These are phyloP conservation scores for Callorhinus ursinus DNA, from an alignment of 2,113 vertebrate genomes.

Conservation along the genomic window DNA sequence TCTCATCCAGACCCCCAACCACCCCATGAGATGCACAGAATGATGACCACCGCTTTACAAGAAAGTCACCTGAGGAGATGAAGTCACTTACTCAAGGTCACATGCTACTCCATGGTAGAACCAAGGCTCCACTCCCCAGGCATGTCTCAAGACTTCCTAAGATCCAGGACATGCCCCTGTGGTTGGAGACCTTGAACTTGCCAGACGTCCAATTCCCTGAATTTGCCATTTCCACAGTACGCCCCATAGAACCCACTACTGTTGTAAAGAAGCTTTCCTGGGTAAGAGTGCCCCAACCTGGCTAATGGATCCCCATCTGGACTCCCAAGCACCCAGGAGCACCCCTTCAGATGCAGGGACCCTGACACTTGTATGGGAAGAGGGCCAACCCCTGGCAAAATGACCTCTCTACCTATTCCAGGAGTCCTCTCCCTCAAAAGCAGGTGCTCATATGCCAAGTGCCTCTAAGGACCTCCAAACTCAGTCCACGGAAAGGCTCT, in stretches of 20 bases:
- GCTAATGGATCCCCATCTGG: neutral
- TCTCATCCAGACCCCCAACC: too few relatives aligned
- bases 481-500: neutral
- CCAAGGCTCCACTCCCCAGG: neutral
- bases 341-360: neutral
- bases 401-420: neutral
- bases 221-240: neutral
- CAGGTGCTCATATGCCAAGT: neutral
- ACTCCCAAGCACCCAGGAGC: neutral
- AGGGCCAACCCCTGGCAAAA: neutral
- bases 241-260: neutral
- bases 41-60: neutral
- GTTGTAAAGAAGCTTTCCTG: neutral
- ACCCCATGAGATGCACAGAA: too few relatives aligned
- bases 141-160: neutral
- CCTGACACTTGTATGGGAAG: neutral
- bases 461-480: neutral
- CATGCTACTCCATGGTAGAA: neutral
- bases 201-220: neutral
- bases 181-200: neutral
- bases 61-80: neutral
- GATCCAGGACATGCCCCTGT: neutral
- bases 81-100: neutral
- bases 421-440: neutral
- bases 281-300: neutral